A percentile compares a stretch with the other conserved stretches of the same genome.
These are phyloP conservation scores for Metopolophium dirhodum DNA, from an alignment of 1,140 invertebrate species.

Conservation along the genomic window DNA sequence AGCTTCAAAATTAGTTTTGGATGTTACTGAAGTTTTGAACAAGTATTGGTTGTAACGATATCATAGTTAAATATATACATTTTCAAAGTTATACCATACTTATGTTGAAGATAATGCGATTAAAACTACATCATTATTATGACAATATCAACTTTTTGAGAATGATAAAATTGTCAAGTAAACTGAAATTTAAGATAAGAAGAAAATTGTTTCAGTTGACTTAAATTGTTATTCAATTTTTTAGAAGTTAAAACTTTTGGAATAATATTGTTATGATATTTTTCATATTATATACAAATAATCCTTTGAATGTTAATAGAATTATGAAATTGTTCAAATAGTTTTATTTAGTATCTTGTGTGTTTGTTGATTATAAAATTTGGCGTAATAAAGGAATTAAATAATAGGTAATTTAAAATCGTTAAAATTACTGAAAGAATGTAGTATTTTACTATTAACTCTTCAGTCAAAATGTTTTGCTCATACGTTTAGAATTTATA, in stretches of 20 bases:
- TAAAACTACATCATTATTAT: background rate
- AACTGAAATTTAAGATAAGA: background rate
- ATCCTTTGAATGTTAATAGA: background rate
- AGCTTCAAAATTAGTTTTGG: background rate
- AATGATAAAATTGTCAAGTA: background rate
- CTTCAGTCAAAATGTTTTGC: background rate
- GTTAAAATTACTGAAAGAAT: background rate
- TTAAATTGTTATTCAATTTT: background rate
- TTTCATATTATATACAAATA: background rate
- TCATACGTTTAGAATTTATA: background rate
- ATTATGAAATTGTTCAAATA: background rate
- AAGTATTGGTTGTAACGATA: background rate
- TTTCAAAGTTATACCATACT: background rate
- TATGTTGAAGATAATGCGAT: background rate
- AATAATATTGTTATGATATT: background rate
- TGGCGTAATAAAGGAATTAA: background rate
- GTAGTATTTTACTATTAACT: background rate
- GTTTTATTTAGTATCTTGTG: background rate
- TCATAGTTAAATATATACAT: background rate
- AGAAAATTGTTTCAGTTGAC: background rate
- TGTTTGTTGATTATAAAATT: background rate
- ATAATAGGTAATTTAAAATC: too few relatives aligned
- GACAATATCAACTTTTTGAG: background rate
- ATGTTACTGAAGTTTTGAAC: background rate
- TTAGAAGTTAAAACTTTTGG: background rate